Evolutionary conservation across 2,113 vertebrate genomes (phyloP).

Genomic region (Brachyistius frenatus): DNA sequence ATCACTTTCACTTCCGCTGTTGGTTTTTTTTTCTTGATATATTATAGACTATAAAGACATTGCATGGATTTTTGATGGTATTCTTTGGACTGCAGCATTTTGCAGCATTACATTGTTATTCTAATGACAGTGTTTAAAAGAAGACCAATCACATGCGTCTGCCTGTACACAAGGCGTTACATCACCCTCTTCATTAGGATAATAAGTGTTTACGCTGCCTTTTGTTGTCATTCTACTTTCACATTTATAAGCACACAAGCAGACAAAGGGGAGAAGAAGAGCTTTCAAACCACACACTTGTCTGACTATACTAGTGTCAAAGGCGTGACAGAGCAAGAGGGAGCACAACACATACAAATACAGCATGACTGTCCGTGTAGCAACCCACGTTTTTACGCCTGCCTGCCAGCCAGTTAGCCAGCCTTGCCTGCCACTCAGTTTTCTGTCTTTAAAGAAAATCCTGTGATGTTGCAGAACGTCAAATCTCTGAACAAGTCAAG

Average conservation of each 20-base stretch:
- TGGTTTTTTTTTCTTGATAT: not conserved
- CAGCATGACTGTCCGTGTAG: constrained; percentile 41
- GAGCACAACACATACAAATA: constrained; percentile 51
- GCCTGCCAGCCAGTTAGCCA: constrained; percentile 12
- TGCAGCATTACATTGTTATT: not conserved
- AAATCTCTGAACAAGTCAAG: constrained; percentile 25
- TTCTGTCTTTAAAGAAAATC: constrained; percentile 6
- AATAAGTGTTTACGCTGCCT: constrained; percentile 28
- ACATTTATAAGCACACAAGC: constrained; percentile 42
- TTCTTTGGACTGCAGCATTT: not conserved
- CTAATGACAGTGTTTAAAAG: constrained; percentile 33
- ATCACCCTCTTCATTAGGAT: constrained; percentile 41
- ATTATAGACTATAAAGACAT: not conserved
- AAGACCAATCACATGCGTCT: constrained; percentile 23
- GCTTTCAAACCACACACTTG: constrained; percentile 45
- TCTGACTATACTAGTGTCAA: constrained; percentile 32
- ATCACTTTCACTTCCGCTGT: not conserved
- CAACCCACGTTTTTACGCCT: constrained; percentile 37
- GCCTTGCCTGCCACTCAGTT: constrained; percentile 6
- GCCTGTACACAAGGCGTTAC: constrained; percentile 38
- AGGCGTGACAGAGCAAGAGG: constrained; percentile 50
- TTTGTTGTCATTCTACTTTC: constrained; percentile 53
- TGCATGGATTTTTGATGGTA: not conserved
- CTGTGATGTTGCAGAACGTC: constrained; percentile 16
- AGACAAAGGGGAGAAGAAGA: constrained; percentile 45